Conservation (phyloP, 2,888 invertebrate species). For the Automeris io region DNA sequence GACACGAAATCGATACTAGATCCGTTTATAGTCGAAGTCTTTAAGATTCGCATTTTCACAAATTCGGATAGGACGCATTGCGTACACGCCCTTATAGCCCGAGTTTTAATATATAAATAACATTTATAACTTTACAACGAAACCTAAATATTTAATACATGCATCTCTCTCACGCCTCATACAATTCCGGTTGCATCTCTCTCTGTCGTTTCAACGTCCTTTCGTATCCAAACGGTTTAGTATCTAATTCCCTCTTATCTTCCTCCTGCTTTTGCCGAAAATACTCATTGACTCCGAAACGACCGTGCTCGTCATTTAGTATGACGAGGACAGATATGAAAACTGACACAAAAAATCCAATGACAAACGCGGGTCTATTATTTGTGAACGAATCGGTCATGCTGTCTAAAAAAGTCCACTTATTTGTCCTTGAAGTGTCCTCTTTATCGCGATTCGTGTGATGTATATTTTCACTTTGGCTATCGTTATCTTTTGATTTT, state of each 20-base stretch:
- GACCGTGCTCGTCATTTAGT: slow-evolving; percentile 31
- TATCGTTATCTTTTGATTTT: slow-evolving; percentile 39
- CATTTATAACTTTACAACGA: no score
- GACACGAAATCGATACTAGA: no score
- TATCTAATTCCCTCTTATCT: slow-evolving; percentile 27
- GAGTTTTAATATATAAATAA: no score
- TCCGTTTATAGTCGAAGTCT: no score
- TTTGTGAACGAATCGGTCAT: slow-evolving; percentile 37
- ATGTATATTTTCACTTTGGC: slow-evolving; percentile 47
- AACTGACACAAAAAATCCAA: slow-evolving; percentile 42
- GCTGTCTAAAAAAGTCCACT: slow-evolving; percentile 50
- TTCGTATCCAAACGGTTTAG: slow-evolving; percentile 49
- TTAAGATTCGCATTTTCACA: no score
- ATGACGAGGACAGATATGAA: slow-evolving; percentile 17
- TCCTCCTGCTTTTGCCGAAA: slow-evolving; percentile 18
- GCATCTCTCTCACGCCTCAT: slow-evolving; percentile 41
- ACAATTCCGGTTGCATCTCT: slow-evolving; percentile 49
- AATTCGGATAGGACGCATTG: no score
- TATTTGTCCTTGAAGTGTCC: slow-evolving; percentile 28
- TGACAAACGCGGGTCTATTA: slow-evolving; percentile 38
- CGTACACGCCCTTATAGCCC: no score
- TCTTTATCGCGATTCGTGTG: slow-evolving; percentile 49
- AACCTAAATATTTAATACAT: no score
- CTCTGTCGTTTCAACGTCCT: slow-evolving; percentile 31
- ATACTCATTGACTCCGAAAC: slow-evolving; percentile 23